Conservation (phyloP, 2,888 invertebrate genomes). For the Toxonevra muliebris region DNA sequence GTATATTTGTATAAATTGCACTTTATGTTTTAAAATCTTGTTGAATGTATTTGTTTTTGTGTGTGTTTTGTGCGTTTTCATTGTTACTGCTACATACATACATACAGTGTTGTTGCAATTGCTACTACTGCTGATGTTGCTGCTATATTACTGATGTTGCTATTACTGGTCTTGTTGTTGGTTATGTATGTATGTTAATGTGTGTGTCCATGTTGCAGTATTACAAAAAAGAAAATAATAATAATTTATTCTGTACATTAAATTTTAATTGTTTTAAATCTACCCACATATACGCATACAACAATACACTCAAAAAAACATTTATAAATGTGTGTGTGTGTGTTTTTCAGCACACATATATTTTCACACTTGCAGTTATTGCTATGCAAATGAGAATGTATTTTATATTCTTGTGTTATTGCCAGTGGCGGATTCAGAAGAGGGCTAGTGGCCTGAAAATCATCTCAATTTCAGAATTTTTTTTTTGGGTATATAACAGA, state of each 20-base stretch:
- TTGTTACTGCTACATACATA: conserved; percentile 20
- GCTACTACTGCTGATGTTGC: conserved; percentile 25
- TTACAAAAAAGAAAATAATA: conserved; percentile 9
- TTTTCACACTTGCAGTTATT: too few species aligned
- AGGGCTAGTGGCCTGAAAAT: too few species aligned
- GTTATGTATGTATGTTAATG: conserved; percentile 3
- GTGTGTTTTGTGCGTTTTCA: background rate
- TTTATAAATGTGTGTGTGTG: background rate
- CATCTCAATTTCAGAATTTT: too few species aligned
- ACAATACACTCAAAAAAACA: background rate
- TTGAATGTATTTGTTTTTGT: background rate
- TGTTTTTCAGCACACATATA: background rate
- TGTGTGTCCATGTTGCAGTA: conserved; percentile 4
- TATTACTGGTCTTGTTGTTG: conserved; percentile 6
- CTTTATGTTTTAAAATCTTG: conserved; percentile 18
- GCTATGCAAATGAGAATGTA: too few species aligned
- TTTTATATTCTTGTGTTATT: too few species aligned
- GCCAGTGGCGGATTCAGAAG: too few species aligned
- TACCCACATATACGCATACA: background rate
- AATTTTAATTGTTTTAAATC: conserved; percentile 46
- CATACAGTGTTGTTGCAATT: too few species aligned
- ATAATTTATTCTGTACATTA: conserved; percentile 45
- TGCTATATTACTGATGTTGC: conserved; percentile 12
- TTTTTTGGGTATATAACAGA: too few species aligned
- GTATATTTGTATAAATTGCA: conserved; percentile 27